A percentile compares a stretch with the other conserved stretches of the same genome.
These are phyloP conservation scores for Arothron firmamentum DNA, from an alignment of 2,113 vertebrate genomes.

Conservation along the genomic window DNA sequence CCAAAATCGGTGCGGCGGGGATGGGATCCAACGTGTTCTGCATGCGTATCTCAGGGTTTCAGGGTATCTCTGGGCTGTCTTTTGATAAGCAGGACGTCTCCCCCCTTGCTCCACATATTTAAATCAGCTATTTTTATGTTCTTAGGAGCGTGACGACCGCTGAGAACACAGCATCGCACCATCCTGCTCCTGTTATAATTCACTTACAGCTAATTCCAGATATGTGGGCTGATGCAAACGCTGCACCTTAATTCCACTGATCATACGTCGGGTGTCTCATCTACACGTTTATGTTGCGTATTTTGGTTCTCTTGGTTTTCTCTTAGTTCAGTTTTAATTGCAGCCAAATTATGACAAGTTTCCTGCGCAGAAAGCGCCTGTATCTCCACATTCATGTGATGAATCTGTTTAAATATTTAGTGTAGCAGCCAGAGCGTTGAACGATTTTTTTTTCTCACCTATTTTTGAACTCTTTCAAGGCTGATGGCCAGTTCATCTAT, in stretches of 20 bases:
- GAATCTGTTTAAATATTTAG: slow-evolving; percentile 49
- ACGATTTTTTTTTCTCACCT: slow-evolving; percentile 26
- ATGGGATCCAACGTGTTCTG: slow-evolving; percentile 37
- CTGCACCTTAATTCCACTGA: neutral
- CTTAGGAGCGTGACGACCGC: slow-evolving; percentile 27
- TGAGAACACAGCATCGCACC: neutral
- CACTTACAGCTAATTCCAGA: slow-evolving; percentile 19
- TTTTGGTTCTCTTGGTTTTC: slow-evolving; percentile 11
- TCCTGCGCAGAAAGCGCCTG: slow-evolving; percentile 4
- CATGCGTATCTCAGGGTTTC: slow-evolving; percentile 46
- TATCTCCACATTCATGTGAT: slow-evolving; percentile 21
- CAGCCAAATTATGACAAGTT: neutral
- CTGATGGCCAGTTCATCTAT: too few relatives aligned
- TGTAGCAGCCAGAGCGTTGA: slow-evolving; percentile 17
- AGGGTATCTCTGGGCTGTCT: slow-evolving; percentile 20
- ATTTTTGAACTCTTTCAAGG: slow-evolving; percentile 17
- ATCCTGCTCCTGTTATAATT: slow-evolving; percentile 21
- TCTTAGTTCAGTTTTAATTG: slow-evolving; percentile 5
- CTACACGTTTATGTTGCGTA: slow-evolving; percentile 8
- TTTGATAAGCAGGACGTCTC: slow-evolving; percentile 19
- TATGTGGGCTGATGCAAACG: neutral
- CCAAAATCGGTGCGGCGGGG: slow-evolving; percentile 51
- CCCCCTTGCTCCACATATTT: slow-evolving; percentile 17
- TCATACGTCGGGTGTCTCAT: neutral
- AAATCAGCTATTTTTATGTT: slow-evolving; percentile 30